Evolutionary conservation across 2,113 vertebrate genomes (phyloP).

Genomic region (human): DNA sequence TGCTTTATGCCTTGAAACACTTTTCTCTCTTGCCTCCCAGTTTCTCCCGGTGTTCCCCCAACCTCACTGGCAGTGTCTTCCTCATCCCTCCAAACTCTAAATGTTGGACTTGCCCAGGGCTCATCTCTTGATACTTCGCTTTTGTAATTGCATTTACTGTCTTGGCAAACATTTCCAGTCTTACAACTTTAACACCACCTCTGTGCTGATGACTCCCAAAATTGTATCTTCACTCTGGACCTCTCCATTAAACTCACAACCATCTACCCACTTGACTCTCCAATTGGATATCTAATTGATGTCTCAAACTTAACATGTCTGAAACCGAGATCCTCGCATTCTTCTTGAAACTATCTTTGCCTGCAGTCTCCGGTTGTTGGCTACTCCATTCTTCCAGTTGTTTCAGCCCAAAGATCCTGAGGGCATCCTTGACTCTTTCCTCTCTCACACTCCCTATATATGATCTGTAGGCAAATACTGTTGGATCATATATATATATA

Average conservation of each 20-base stretch:
- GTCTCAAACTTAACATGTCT: background rate
- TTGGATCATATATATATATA: background rate
- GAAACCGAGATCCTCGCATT: background rate
- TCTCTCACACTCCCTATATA: background rate
- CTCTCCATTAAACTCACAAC: background rate
- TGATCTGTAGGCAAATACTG: background rate
- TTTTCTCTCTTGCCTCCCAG: background rate
- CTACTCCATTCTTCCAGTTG: background rate
- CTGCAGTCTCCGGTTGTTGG: background rate
- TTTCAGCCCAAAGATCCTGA: background rate
- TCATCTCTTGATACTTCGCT: background rate
- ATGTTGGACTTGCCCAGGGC: background rate
- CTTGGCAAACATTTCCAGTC: background rate
- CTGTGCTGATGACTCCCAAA: background rate
- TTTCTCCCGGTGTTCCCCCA: background rate
- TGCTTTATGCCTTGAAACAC: background rate
- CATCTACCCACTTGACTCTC: background rate
- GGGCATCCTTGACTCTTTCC: background rate
- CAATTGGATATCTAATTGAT: background rate
- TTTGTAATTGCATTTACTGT: background rate
- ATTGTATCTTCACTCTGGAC: background rate
- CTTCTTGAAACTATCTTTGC: background rate
- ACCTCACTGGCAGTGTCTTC: background rate
- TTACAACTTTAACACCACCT: background rate
- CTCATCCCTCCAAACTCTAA: background rate